A percentile compares a stretch with the other conserved stretches of the same genome.
phyloP scores from a whole-genome alignment of 2,113 vertebrate genomes.

The Lynx canadensis region DNA sequence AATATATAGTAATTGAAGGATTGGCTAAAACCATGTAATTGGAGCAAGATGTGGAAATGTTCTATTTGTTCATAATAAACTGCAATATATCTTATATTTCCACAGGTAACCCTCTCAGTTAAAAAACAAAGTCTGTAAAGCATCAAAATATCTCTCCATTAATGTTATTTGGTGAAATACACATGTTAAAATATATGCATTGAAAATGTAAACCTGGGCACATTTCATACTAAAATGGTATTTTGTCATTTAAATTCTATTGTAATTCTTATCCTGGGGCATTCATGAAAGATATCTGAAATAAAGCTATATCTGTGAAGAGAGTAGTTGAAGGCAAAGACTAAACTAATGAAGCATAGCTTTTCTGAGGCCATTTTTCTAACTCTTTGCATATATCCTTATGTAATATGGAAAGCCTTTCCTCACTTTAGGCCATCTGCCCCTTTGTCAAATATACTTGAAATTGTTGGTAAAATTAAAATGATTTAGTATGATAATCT shows the following conservation, averaged over 20 bases:
- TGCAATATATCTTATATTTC: neutral
- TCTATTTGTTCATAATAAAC: neutral
- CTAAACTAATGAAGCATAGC: neutral
- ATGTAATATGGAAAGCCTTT: neutral
- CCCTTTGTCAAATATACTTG: neutral
- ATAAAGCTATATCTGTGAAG: neutral
- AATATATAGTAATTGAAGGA: neutral
- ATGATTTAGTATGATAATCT: neutral
- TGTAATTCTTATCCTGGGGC: neutral
- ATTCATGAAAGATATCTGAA: neutral
- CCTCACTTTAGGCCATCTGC: neutral
- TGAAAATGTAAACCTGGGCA: neutral
- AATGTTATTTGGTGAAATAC: neutral
- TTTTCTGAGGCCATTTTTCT: neutral
- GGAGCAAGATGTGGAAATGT: neutral
- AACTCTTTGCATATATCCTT: neutral
- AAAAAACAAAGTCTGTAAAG: neutral
- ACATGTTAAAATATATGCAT: neutral
- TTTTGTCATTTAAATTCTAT: neutral
- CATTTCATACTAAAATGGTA: neutral
- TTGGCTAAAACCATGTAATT: neutral
- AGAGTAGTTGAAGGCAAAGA: constrained; percentile 7
- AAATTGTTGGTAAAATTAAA: constrained; percentile 57
- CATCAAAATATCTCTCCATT: neutral
- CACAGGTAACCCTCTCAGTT: neutral